Percentiles rank a stretch among this genome's conserved stretches.
Conservation (phyloP, 2,888 invertebrate genomes). For the Lordiphosa andalusiaca region DNA sequence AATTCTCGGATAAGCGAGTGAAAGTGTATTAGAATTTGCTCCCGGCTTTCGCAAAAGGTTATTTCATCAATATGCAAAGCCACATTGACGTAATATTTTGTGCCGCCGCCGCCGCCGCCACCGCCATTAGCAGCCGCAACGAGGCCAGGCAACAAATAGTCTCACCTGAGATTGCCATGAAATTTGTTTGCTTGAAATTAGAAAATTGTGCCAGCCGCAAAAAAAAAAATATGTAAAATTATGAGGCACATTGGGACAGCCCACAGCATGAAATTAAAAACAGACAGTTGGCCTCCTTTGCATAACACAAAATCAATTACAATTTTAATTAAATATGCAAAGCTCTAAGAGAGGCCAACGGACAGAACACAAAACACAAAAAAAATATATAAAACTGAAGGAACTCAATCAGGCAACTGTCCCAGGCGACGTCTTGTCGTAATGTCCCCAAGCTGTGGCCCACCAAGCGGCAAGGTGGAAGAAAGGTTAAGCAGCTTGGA, state of each 20-base stretch:
- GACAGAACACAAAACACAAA: conserved; percentile 4
- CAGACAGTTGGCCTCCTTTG: conserved; percentile 70
- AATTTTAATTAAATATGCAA: conserved; percentile 76
- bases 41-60: conserved; percentile 19
- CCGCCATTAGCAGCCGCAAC: conserved; percentile 37
- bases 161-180: conserved; percentile 70
- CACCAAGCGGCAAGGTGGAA: too few relatives aligned
- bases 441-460: conserved; percentile 28
- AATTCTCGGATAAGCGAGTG: conserved; percentile 31
- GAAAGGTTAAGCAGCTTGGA: too few relatives aligned
- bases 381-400: too few relatives aligned
- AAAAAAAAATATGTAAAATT: conserved; percentile 46
- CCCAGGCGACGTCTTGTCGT: conserved; percentile 52
- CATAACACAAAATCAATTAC: conserved; percentile 76
- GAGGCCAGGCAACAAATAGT: conserved; percentile 53
- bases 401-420: conserved; percentile 67
- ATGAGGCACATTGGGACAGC: conserved; percentile 62
- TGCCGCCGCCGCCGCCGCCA: conserved; percentile 15
- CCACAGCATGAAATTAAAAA: conserved; percentile 63
- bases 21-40: conserved; percentile 27
- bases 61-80: conserved; percentile 60
- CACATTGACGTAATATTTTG: conserved; percentile 50
- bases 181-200: conserved; percentile 64
- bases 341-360: conserved; percentile 40
- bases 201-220: conserved; percentile 59